Base-by-base conservation (phyloP, 2,113 vertebrate genomes). In the Myotis lucifugus region DNA sequence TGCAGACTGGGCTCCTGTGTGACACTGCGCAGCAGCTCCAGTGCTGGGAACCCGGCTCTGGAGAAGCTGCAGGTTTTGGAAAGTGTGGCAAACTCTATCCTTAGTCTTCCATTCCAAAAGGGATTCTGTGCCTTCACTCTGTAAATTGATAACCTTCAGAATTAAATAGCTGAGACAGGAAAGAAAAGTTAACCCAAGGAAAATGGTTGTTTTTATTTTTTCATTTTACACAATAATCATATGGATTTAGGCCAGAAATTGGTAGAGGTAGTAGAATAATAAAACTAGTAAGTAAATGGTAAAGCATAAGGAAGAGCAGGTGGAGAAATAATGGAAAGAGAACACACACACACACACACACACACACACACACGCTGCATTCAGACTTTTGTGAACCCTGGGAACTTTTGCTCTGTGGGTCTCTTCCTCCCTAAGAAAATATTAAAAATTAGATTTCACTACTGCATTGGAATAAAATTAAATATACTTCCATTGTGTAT, bases 371-470 rank as follows among this genome's bases (percentile, higher is more conserved):
- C 54, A 59, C 23, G 23, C 56, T 34, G 23, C 7, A 15, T 89
- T 74, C 88, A 64, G 42, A 77, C 17, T 87, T 69, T 40, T 5
- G 37, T 54, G 42, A 23, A 15, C 18, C 56, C 23, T 17, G 72
- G 52, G 40, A 25, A 42, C 70, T 46, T 85, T 40, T 48, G 19
- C 13, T 64, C 11, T 72, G n/a, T 32, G 52, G n/a, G 32, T 15
- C 9, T 82, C 42, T 64, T 79, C n/a, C 23, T 34, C 23, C 25
- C 6, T 59, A 50, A 42, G 27, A 73, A 85, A 70, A 66, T 21
- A 13, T 54, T 87, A 69, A 79, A 90, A 88, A 73, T 82, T 88
- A 56, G 17, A 72, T 76, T 83, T 90, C 92, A 74, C 50, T 66
- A 46, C 11, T 37, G 40, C 52, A 17, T 54, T 66, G 52, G 67